phyloP scores from a whole-genome alignment of 1,140 invertebrate genomes.

The Leptinotarsa undecemlineata region DNA sequence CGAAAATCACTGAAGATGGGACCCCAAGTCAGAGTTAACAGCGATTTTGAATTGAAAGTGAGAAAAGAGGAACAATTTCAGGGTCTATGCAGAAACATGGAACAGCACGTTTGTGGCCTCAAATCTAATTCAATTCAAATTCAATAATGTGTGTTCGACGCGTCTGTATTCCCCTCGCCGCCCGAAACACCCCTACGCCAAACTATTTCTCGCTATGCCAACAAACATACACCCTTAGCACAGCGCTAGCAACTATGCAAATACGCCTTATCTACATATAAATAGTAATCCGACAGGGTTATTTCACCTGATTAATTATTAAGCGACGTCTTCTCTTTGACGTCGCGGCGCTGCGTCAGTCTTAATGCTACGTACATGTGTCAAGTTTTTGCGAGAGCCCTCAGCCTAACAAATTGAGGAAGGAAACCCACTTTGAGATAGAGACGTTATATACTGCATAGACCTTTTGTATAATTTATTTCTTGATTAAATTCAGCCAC shows the following conservation, averaged over 20 bases:
- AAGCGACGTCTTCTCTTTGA: slow-evolving; percentile 34
- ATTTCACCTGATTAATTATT: slow-evolving; percentile 33
- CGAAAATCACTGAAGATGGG: too few relatives aligned
- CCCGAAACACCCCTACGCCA: not conserved
- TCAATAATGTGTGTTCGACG: too few relatives aligned
- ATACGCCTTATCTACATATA: slow-evolving; percentile 20
- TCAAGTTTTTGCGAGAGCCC: slow-evolving; percentile 33
- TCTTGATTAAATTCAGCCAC: slow-evolving; percentile 16
- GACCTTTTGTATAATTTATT: slow-evolving; percentile 15
- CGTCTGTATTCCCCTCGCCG: too few relatives aligned
- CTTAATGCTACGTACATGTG: slow-evolving; percentile 34
- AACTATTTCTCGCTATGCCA: not conserved
- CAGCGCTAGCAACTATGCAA: slow-evolving; percentile 13
- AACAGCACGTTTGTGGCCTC: too few relatives aligned
- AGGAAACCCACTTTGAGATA: slow-evolving; percentile 29
- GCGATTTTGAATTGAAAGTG: too few relatives aligned
- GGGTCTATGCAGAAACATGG: too few relatives aligned
- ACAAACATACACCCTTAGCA: not conserved
- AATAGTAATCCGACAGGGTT: slow-evolving; percentile 26
- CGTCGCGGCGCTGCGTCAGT: slow-evolving; percentile 26
- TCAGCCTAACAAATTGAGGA: slow-evolving; percentile 29
- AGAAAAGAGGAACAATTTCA: too few relatives aligned
- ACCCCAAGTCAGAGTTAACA: too few relatives aligned
- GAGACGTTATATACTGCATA: slow-evolving; percentile 18
- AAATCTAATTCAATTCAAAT: too few relatives aligned